Evolutionary conservation across 2,888 invertebrate species (phyloP).

Genomic region (Aplocera efformata): DNA sequence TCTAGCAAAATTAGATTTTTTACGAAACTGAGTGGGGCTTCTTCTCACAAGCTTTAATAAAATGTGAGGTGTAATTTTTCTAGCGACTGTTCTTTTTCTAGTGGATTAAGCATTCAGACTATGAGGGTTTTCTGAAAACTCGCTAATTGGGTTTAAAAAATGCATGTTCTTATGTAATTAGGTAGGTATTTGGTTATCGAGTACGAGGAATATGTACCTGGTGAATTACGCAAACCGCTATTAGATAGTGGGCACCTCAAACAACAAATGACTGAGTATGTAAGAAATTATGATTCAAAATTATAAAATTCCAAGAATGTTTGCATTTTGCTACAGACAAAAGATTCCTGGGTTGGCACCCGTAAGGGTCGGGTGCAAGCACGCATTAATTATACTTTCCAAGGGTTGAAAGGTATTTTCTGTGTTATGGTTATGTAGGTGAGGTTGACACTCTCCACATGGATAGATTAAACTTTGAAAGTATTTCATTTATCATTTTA

Average conservation of each 20-base stretch:
- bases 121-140: not conserved
- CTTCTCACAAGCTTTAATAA: slow-evolving; percentile 8
- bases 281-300: slow-evolving; percentile 23
- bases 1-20: slow-evolving; percentile 29
- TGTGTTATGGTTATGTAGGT: slow-evolving; percentile 36
- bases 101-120: no score
- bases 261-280: no score
- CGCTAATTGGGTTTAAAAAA: not conserved
- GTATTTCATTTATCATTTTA: slow-evolving; percentile 32
- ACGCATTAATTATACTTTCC: slow-evolving; percentile 74
- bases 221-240: no score
- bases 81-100: no score
- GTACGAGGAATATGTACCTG: no score
- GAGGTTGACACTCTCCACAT: slow-evolving; percentile 35
- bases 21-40: slow-evolving; percentile 9
- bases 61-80: not conserved
- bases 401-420: slow-evolving; percentile 54
- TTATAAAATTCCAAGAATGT: slow-evolving; percentile 61
- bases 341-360: slow-evolving; percentile 52
- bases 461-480: slow-evolving; percentile 16
- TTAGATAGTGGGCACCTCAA: no score
- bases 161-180: not conserved
- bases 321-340: slow-evolving; percentile 60
- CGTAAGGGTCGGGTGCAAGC: slow-evolving; percentile 69
- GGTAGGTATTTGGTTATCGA: no score